Percentiles rank a stretch among this genome's conserved stretches.
phyloP scores from a whole-genome alignment of 2,888 invertebrate genomes.

The Anthophora plumipes region DNA sequence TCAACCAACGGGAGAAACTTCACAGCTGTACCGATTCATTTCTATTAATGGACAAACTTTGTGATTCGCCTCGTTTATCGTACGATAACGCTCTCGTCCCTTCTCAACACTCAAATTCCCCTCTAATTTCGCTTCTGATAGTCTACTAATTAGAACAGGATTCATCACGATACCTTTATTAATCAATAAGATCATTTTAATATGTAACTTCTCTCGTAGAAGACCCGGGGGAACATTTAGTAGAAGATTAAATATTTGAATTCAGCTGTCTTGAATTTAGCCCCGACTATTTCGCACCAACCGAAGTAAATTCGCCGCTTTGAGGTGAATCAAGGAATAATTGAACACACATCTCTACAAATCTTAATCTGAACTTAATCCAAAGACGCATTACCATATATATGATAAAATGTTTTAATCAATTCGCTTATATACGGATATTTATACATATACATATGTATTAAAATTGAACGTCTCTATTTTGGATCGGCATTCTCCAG shows the following conservation, averaged over 20 bases:
- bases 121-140: not conserved
- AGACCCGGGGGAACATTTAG: not conserved
- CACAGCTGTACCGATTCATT: not conserved
- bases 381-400: not conserved
- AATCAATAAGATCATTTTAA: not conserved
- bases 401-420: not conserved
- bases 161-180: not conserved
- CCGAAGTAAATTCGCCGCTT: not conserved
- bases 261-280: not conserved
- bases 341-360: not conserved
- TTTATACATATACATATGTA: not conserved
- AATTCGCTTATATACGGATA: not conserved
- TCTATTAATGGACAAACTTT: not conserved
- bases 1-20: not conserved
- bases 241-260: not conserved
- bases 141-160: not conserved
- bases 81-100: not conserved
- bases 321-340: not conserved
- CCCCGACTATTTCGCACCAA: not conserved
- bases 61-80: not conserved
- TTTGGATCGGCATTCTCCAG: not conserved
- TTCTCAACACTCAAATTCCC: not conserved
- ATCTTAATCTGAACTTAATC: not conserved
- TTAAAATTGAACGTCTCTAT: not conserved
- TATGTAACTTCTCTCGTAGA: not conserved